A percentile compares a stretch with the other conserved stretches of the same genome.
These are phyloP conservation scores for Prorops nasuta DNA, from an alignment of 1,140 invertebrate genomes.

Conservation along the genomic window DNA sequence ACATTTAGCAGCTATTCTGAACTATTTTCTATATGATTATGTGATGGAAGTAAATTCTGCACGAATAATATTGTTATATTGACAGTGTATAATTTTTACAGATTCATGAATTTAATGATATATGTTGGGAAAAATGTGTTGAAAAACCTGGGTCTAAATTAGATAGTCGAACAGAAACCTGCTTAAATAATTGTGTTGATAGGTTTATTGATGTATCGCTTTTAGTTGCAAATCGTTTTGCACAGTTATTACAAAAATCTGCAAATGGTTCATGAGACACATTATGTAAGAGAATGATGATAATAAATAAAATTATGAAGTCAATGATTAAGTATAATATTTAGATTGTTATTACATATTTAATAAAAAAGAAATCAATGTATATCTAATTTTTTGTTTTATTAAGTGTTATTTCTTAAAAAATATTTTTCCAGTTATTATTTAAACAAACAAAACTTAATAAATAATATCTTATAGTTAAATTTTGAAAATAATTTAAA, in stretches of 20 bases:
- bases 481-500: no score
- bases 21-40: no score
- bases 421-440: no score
- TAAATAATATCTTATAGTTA: no score
- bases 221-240: slow-evolving; percentile 82
- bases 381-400: neutral
- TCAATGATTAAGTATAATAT: no score
- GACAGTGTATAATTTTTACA: no score
- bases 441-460: no score
- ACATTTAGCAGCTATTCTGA: slow-evolving; percentile 6
- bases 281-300: neutral
- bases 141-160: slow-evolving; percentile 84
- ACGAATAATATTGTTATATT: no score
- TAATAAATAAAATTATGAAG: neutral
- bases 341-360: no score
- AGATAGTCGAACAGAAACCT: slow-evolving; percentile 85
- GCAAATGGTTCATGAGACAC: slow-evolving; percentile 32
- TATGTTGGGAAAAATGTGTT: slow-evolving; percentile 94
- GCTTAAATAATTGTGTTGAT: slow-evolving; percentile 90
- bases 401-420: no score
- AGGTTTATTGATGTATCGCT: slow-evolving; percentile 90
- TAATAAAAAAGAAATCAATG: neutral
- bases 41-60: no score
- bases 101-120: slow-evolving; percentile 88
- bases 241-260: slow-evolving; percentile 74